These are phyloP conservation scores for Myiopsitta monachus DNA, from an alignment of 2,113 vertebrate genomes.

Conservation along the genomic window DNA sequence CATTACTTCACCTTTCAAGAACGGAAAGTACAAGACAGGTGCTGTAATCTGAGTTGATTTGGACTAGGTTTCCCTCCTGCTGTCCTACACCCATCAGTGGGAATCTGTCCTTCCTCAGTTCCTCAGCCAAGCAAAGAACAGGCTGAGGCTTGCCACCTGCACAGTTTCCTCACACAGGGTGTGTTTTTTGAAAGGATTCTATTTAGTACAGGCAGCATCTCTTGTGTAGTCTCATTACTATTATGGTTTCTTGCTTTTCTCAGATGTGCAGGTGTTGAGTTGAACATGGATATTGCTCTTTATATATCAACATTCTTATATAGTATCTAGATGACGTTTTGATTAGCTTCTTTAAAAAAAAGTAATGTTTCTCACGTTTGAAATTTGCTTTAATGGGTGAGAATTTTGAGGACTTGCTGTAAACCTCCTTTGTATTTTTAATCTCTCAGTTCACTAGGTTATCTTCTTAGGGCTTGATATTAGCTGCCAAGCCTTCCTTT, in stretches of 20 bases:
- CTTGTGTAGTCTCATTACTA: background rate
- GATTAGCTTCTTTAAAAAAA: background rate
- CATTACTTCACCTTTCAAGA: constrained; percentile 90
- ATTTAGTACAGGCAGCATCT: background rate
- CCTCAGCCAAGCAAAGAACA: background rate
- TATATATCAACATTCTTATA: background rate
- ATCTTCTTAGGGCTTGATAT: background rate
- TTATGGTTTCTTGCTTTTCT: background rate
- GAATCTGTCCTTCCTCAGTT: background rate
- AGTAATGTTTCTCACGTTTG: background rate
- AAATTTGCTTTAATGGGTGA: background rate
- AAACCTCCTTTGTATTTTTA: background rate
- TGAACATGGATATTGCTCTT: background rate
- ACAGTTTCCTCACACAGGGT: background rate
- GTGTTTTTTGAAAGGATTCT: background rate
- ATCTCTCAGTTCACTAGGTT: background rate
- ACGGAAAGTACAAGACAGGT: constrained; percentile 90
- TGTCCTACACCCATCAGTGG: background rate
- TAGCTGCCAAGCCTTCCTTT: background rate
- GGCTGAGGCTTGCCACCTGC: background rate
- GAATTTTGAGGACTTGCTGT: background rate
- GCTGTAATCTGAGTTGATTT: background rate
- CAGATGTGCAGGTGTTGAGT: background rate
- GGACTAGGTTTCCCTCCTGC: background rate
- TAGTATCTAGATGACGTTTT: background rate